Evolutionary conservation across 2,888 invertebrate species (phyloP), one percentile per base, ranked within the genome.

Genomic region (Agonopterix arenella): DNA sequence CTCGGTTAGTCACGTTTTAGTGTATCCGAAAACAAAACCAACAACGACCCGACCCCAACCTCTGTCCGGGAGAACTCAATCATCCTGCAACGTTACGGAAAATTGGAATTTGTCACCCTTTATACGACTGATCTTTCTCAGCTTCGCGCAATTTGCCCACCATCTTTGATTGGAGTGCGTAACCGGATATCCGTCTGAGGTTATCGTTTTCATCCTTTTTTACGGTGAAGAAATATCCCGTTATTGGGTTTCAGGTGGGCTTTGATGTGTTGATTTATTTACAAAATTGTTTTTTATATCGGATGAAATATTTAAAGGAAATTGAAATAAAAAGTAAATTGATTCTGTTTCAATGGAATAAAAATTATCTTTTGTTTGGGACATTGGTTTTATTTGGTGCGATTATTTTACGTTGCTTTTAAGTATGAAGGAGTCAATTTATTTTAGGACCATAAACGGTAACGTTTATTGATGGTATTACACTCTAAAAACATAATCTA

Each of bases 101-200:
- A 79, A 78, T 80, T 75, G 80, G 76, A 78, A 76, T 80, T 79
- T 76, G 79, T 80, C 82, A 75, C 78, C 81, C 76, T 77, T 76
- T 74, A 68, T 71, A 68, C 70, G 71, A 74, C 66, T 78, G 80
- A 82, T 81, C 79, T 77, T 76, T 76, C 70, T 67, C 73, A 73
- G 76, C 75, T 76, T 72, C 70, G 67, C 63, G 62, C 76, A 75
- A 80, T 80, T 79, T 73, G 70, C 70, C 73, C 74, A 73, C 78
- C 78, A 75, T 76, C 78, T 80, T 76, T 81, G 80, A 81, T 80
- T 82, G 74, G 70, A 76, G 68, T 72, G 68, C 76, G 80, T 77
- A 75, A 80, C 76, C 68, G 81, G 81, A 81, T 81, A 80, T 79
- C 77, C 76, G 70, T 65, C 28, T 47, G 66, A 59, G 68, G 75